These are phyloP conservation scores for Metacarcinus magister DNA, from an alignment of 2,888 invertebrate genomes.

Conservation along the genomic window DNA sequence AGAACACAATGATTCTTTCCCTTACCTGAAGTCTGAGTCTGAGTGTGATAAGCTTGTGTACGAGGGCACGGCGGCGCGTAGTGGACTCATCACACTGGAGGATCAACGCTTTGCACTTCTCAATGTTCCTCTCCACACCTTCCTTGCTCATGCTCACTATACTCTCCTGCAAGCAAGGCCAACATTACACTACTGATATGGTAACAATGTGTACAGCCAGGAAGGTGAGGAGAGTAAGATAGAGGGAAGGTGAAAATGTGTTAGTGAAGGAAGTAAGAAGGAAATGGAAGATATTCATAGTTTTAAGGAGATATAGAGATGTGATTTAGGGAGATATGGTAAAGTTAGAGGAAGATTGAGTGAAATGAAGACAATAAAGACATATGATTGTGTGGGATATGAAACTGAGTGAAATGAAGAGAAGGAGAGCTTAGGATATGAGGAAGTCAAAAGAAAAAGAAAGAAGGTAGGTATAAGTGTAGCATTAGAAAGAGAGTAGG, in stretches of 20 bases:
- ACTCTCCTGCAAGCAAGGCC: slow-evolving; percentile 65
- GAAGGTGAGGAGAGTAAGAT: background rate
- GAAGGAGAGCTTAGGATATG: too few species aligned
- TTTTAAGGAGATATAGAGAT: too few species aligned
- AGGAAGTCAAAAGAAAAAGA: too few species aligned
- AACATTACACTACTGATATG: background rate
- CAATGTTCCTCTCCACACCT: slow-evolving; percentile 63
- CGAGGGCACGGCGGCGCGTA: slow-evolving; percentile 72
- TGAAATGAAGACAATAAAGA: background rate
- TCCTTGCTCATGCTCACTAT: slow-evolving; percentile 55
- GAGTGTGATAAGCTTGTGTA: slow-evolving; percentile 72
- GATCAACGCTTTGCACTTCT: slow-evolving; percentile 74
- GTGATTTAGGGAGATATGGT: background rate
- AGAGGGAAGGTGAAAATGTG: background rate
- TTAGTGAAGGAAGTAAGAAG: background rate
- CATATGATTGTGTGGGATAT: background rate
- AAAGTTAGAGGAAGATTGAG: background rate
- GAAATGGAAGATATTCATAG: background rate
- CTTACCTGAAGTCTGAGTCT: slow-evolving; percentile 73
- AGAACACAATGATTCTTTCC: background rate
- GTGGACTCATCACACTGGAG: slow-evolving; percentile 75
- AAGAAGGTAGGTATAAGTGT: too few species aligned
- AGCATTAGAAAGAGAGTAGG: too few species aligned
- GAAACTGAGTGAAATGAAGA: background rate
- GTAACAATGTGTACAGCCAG: background rate